These are phyloP conservation scores for Sepioteuthis lessoniana DNA, from an alignment of 2,888 invertebrate genomes.

Conservation along the genomic window DNA sequence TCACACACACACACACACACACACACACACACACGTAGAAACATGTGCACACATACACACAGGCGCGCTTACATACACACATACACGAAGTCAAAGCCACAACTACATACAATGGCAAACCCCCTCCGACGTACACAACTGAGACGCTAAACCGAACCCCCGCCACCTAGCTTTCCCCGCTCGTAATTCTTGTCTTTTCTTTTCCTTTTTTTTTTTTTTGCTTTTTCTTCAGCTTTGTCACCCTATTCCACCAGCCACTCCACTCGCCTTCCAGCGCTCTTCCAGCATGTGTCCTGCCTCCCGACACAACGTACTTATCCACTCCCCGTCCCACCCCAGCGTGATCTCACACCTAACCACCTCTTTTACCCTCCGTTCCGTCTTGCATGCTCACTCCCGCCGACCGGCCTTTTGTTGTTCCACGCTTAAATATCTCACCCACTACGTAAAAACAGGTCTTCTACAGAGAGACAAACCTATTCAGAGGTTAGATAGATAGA, in stretches of 20 bases:
- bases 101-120: background rate
- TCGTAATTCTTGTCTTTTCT: background rate
- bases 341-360: constrained; percentile 33
- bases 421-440: background rate
- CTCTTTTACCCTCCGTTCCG: background rate
- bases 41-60: background rate
- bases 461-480: background rate
- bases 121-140: background rate
- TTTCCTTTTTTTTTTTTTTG: too few relatives aligned
- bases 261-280: background rate
- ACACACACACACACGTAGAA: background rate
- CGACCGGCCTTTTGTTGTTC: constrained; percentile 33
- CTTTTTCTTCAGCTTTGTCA: background rate
- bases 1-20: too few relatives aligned
- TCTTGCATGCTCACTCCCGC: background rate
- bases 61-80: background rate
- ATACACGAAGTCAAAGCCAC: background rate
- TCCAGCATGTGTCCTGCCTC: constrained; percentile 15
- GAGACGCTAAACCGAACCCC: background rate
- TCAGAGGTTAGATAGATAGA: background rate
- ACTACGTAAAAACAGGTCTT: constrained; percentile 1
- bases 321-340: background rate
- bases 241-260: background rate
- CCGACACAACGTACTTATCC: background rate
- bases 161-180: background rate